phyloP scores from a whole-genome alignment of 2,888 invertebrate genomes.

The Drosophila crucigera region DNA sequence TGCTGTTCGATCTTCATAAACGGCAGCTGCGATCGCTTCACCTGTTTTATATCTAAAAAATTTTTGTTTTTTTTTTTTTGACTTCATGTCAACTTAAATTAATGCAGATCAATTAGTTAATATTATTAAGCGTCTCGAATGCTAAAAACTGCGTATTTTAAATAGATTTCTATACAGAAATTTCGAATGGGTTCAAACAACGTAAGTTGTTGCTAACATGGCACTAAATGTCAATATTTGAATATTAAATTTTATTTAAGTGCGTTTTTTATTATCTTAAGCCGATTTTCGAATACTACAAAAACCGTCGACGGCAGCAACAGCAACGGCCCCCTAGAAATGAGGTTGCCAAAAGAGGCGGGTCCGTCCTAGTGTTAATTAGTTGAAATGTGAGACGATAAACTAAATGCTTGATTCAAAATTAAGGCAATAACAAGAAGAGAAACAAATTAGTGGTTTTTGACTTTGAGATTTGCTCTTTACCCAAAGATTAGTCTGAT shows the following conservation, averaged over 20 bases:
- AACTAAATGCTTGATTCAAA: constrained; percentile 78
- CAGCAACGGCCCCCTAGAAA: constrained; percentile 28
- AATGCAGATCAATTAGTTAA: constrained; percentile 82
- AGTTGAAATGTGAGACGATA: constrained; percentile 79
- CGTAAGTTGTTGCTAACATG: constrained; percentile 80
- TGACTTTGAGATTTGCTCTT: neutral
- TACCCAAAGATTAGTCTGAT: constrained; percentile 4
- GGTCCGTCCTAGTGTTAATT: constrained; percentile 72
- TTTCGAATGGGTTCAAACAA: constrained; percentile 48
- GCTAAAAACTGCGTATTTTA: constrained; percentile 54
- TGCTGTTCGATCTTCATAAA: constrained; percentile 52
- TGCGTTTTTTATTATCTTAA: constrained; percentile 82
- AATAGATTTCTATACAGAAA: constrained; percentile 53
- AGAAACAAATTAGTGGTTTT: constrained; percentile 9
- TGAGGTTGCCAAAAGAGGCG: constrained; percentile 70
- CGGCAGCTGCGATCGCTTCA: constrained; percentile 49
- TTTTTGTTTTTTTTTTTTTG: constrained; percentile 16
- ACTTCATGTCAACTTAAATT: constrained; percentile 72
- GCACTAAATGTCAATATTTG: constrained; percentile 83
- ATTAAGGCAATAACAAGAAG: constrained; percentile 19
- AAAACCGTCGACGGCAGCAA: constrained; percentile 34
- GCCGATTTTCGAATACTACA: constrained; percentile 76
- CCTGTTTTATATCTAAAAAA: constrained; percentile 38
- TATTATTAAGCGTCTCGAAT: constrained; percentile 75
- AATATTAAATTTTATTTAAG: constrained; percentile 82